Evolutionary conservation across 2,113 vertebrate species (phyloP), one percentile per base, ranked within the genome.

Genomic region (Channa argus): DNA sequence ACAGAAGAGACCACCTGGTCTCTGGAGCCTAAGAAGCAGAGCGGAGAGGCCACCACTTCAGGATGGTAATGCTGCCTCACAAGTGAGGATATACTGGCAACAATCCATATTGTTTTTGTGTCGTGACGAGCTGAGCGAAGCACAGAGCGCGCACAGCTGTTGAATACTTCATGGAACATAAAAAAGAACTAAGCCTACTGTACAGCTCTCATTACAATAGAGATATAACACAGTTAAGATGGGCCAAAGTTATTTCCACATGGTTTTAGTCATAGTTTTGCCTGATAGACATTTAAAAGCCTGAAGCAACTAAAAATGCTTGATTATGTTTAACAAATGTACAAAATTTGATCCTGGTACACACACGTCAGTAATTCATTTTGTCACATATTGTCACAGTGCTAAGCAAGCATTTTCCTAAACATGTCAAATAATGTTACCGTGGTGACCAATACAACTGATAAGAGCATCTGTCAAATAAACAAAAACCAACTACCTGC

Each of bases 1-100:
- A 84, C 69, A 87, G 74, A 74, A 3, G 9, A 34, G 50, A 81
- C 80, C 84, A 92, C 82, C 85, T 91, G 89, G 88, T 86, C 79
- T 86, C 69, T 64, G 71, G 55, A 87, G 68, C 53, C 85, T 15
- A 8, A 83, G 60, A 53, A 43, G 64, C 13, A 47, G 44, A 71
- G 68, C 51, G 54, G 24, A 79, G 75, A 85, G 72, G 65, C 36
- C 65, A 66, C 63, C 87, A 87, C 86, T 92, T 89, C 72, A 90
- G 66, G 61, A 82, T 4, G 54, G 78, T 78, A 67, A 67, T 55
- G 63, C 6, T 71, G 82, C 69, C 67, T 62, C 54, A 33, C 37
- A 46, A 24, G 24, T 24, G 24, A 24, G 24, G 24, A 24, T 24
- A 24, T 24, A 24, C 24, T 24, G 24, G 24, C 24, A 24, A 24